Conservation (phyloP, 2,113 vertebrate species). For the Gulo gulo region DNA sequence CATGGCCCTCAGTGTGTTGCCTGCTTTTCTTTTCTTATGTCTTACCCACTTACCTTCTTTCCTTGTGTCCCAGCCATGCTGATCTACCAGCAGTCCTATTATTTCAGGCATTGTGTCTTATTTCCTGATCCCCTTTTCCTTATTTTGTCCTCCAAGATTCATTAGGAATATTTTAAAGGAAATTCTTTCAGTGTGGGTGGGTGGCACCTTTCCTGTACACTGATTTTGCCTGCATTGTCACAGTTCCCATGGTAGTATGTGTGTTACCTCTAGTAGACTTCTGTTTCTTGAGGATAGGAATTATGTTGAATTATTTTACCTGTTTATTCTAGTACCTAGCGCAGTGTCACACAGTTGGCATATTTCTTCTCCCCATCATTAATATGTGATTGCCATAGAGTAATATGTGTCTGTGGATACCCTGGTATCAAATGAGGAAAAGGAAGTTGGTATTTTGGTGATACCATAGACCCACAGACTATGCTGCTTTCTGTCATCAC, state of each 20-base stretch:
- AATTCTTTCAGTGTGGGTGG: not conserved
- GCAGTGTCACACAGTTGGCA: not conserved
- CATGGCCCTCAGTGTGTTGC: not conserved
- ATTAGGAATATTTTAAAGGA: not conserved
- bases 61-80: not conserved
- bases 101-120: not conserved
- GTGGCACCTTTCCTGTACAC: not conserved
- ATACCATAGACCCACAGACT: not conserved
- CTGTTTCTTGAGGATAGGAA: not conserved
- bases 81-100: not conserved
- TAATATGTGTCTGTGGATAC: not conserved
- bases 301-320: not conserved
- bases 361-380: not conserved
- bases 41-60: not conserved
- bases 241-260: not conserved
- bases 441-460: slow-evolving; percentile 15
- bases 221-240: not conserved
- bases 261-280: not conserved
- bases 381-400: not conserved
- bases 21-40: not conserved
- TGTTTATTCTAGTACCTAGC: not conserved
- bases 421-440: not conserved
- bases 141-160: not conserved
- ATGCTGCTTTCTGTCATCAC: not conserved
- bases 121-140: not conserved